These are phyloP conservation scores for Pseudonaja textilis DNA, from an alignment of 2,113 vertebrate genomes.

Conservation along the genomic window DNA sequence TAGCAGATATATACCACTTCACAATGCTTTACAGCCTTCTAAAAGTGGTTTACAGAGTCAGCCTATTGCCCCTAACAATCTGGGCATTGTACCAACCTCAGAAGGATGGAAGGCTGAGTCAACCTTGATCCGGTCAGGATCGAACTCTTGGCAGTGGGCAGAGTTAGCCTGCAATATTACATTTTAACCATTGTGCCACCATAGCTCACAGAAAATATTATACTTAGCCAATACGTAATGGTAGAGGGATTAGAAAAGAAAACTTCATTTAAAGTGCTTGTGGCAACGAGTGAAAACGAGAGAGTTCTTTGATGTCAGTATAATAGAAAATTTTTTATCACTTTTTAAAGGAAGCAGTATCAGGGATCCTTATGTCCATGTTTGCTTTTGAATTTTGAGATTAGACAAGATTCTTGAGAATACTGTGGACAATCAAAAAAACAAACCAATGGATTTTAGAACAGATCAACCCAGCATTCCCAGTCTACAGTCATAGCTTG, in stretches of 20 bases:
- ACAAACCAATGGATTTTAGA: neutral
- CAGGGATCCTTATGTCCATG: neutral
- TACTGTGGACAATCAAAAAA: neutral
- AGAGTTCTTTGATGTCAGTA: neutral
- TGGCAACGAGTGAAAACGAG: neutral
- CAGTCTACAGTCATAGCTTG: neutral
- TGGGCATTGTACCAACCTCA: too few relatives aligned
- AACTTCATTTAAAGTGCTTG: neutral
- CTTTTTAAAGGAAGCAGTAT: neutral
- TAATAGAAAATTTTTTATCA: neutral
- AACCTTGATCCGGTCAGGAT: too few relatives aligned
- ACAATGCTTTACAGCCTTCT: too few relatives aligned
- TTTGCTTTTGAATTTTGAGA: neutral
- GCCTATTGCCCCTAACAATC: too few relatives aligned
- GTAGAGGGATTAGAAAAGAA: neutral
- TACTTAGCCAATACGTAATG: neutral
- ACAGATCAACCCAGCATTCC: neutral
- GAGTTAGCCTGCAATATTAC: too few relatives aligned
- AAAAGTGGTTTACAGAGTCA: too few relatives aligned
- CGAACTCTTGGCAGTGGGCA: too few relatives aligned
- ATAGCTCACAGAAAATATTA: neutral
- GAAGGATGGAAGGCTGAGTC: too few relatives aligned
- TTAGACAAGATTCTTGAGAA: neutral
- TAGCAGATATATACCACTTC: too few relatives aligned
- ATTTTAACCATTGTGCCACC: too few relatives aligned